Evolutionary conservation across 2,888 invertebrate genomes (phyloP).

Genomic region (Acronicta alni): DNA sequence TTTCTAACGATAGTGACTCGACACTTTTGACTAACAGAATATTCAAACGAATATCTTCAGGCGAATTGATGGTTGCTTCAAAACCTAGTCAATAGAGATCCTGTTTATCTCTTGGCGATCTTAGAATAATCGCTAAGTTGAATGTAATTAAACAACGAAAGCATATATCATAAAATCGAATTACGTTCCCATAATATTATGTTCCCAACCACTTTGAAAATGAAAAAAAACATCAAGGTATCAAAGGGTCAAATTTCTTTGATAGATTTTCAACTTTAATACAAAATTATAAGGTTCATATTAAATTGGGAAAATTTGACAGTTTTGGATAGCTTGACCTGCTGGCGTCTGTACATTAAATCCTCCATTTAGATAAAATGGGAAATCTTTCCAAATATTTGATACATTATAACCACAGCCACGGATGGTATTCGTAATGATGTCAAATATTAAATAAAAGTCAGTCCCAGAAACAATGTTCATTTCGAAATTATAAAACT

Average conservation of each 20-base stretch:
- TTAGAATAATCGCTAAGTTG: conserved; percentile 6
- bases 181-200: background rate
- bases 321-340: no score
- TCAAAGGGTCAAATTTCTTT: no score
- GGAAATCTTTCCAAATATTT: no score
- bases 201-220: background rate
- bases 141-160: conserved; percentile 7
- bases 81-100: conserved; percentile 22
- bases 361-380: no score
- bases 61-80: conserved; percentile 7
- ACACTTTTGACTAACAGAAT: conserved; percentile 19
- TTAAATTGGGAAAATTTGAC: no score
- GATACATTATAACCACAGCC: no score
- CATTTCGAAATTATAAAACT: conserved; percentile 31
- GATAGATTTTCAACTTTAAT: no score
- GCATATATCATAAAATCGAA: no score
- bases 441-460: conserved; percentile 28
- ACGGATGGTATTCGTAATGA: no score
- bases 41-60: conserved; percentile 29
- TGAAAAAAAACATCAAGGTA: no score
- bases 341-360: no score
- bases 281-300: no score
- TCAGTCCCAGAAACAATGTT: conserved; percentile 18
- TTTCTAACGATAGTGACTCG: conserved; percentile 16
- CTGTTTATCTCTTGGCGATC: conserved; percentile 14